Conservation (phyloP, 2,888 invertebrate genomes). For the Polydesmus complanatus region DNA sequence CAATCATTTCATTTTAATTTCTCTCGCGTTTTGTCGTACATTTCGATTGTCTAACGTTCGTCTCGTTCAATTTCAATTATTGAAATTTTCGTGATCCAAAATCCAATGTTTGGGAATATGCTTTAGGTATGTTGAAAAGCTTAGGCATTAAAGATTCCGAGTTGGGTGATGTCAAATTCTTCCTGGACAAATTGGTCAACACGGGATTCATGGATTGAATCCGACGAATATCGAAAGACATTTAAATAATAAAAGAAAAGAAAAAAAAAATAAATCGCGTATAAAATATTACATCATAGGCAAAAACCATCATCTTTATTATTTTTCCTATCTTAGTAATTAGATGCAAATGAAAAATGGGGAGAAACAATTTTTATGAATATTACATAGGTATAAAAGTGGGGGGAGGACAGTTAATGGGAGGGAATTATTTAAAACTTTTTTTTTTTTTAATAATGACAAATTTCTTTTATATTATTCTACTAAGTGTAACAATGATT, state of each 20-base stretch:
- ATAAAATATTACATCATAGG: neutral
- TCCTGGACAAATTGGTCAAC: slow-evolving; percentile 86
- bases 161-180: slow-evolving; percentile 87
- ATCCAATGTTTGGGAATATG: too few species aligned
- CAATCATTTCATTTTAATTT: too few species aligned
- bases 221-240: neutral
- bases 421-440: neutral
- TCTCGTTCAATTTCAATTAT: too few species aligned
- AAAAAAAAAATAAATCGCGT: neutral
- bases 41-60: too few species aligned
- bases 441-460: neutral
- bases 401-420: too few species aligned
- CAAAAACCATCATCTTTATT: neutral
- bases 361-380: neutral
- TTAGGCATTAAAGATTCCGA: slow-evolving; percentile 91
- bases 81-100: too few species aligned
- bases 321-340: neutral
- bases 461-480: neutral
- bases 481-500: neutral
- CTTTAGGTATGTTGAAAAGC: slow-evolving; percentile 72
- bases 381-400: neutral
- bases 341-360: neutral
- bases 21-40: too few species aligned
- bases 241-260: neutral
- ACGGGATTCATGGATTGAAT: slow-evolving; percentile 80